These are phyloP conservation scores for Pantherophis guttatus DNA, from an alignment of 2,113 vertebrate genomes.

Conservation along the genomic window DNA sequence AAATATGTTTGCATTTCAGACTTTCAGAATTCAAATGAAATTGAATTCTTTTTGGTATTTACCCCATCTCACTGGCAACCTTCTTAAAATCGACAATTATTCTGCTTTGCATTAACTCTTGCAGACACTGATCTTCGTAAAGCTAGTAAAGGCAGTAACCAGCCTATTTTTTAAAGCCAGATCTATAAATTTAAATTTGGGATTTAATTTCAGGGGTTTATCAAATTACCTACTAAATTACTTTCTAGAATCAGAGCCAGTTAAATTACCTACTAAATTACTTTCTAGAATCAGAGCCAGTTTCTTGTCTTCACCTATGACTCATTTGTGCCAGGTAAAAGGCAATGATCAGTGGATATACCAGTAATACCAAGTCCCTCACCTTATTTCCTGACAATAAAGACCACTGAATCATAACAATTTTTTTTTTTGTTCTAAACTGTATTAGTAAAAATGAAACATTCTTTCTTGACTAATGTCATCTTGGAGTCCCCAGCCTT, in stretches of 20 bases:
- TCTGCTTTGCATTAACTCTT: not conserved
- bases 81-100: conserved; percentile 25
- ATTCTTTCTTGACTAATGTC: not conserved
- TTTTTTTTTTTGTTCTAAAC: not conserved
- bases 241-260: not conserved
- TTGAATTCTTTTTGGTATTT: not conserved
- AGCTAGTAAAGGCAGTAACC: not conserved
- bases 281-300: not conserved
- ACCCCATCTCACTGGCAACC: conserved; percentile 7
- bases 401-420: not conserved
- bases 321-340: not conserved
- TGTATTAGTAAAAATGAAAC: not conserved
- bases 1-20: not conserved
- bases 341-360: conserved; percentile 33
- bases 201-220: not conserved
- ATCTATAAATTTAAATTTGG: not conserved
- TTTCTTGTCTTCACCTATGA: not conserved
- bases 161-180: not conserved
- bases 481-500: not conserved
- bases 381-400: not conserved
- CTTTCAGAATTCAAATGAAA: conserved; percentile 20
- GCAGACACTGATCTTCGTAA: not conserved
- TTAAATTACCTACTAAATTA: conserved; percentile 1
- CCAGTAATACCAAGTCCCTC: conserved; percentile 9
- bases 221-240: conserved; percentile 1